A percentile compares a stretch with the other conserved stretches of the same genome.
phyloP scores from a whole-genome alignment of 2,113 vertebrate species.

The Marmota monax region DNA sequence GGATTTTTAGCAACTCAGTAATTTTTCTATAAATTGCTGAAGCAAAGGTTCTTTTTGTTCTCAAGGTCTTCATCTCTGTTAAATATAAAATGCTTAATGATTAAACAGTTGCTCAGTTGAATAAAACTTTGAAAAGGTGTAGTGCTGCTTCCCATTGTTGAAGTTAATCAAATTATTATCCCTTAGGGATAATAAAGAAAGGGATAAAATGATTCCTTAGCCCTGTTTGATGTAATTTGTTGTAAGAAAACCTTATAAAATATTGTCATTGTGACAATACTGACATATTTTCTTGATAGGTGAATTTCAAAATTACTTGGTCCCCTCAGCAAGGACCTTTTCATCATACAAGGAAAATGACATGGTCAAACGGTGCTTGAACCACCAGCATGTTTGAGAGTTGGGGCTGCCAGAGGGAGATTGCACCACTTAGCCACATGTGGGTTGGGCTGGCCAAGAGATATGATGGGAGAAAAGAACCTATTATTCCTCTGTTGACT shows the following conservation, averaged over 20 bases:
- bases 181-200: background rate
- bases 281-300: background rate
- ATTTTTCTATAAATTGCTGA: constrained; percentile 51
- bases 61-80: constrained; percentile 46
- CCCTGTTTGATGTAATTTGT: background rate
- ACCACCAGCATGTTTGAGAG: background rate
- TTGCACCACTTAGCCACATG: accelerated
- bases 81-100: constrained; percentile 30
- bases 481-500: background rate
- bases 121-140: constrained; percentile 25
- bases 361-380: background rate
- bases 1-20: constrained; percentile 43
- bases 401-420: background rate
- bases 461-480: no score
- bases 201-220: background rate
- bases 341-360: background rate
- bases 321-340: background rate
- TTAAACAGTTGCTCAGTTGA: constrained; percentile 7
- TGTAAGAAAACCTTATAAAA: background rate
- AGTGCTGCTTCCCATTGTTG: background rate
- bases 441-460: no score
- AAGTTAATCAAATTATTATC: constrained; percentile 22
- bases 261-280: background rate
- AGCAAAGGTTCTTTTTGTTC: constrained; percentile 48
- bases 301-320: background rate